These are phyloP conservation scores for Lonchura striata DNA, from an alignment of 2,113 vertebrate genomes.

Conservation along the genomic window DNA sequence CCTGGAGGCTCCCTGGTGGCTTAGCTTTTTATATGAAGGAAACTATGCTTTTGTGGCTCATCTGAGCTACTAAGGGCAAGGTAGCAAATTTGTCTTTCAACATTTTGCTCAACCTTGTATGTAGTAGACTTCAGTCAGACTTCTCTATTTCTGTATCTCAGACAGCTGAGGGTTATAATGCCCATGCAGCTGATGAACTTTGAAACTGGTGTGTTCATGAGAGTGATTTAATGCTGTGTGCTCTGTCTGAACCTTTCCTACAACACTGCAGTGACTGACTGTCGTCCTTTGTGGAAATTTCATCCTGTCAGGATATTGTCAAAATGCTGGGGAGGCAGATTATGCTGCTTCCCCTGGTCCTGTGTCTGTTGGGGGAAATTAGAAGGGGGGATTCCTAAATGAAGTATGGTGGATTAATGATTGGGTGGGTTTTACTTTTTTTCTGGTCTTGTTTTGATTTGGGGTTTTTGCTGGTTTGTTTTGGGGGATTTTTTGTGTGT, in stretches of 20 bases:
- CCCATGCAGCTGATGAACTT: rapidly evolving
- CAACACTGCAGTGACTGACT: background rate
- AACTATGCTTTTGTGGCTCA: background rate
- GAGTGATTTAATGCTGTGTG: background rate
- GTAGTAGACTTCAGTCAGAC: background rate
- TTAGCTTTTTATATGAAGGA: background rate
- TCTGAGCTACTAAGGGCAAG: background rate
- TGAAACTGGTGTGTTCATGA: background rate
- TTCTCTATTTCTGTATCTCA: background rate
- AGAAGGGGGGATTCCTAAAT: background rate
- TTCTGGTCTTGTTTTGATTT: background rate
- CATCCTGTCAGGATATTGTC: background rate
- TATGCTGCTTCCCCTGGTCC: background rate
- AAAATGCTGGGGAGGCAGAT: background rate
- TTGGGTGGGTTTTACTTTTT: background rate
- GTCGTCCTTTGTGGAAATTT: background rate
- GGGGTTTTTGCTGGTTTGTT: background rate
- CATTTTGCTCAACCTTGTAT: background rate
- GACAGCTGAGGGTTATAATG: background rate
- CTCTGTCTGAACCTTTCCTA: background rate
- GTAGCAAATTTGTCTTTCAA: background rate
- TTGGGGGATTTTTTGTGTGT: background rate
- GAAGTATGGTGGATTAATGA: background rate
- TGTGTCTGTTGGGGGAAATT: background rate
- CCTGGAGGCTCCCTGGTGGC: background rate